Percentiles rank a stretch among this genome's conserved stretches.
Evolutionary conservation across 2,797 vertebrate species (phyloP).

Genomic region (Chromis chromis): DNA sequence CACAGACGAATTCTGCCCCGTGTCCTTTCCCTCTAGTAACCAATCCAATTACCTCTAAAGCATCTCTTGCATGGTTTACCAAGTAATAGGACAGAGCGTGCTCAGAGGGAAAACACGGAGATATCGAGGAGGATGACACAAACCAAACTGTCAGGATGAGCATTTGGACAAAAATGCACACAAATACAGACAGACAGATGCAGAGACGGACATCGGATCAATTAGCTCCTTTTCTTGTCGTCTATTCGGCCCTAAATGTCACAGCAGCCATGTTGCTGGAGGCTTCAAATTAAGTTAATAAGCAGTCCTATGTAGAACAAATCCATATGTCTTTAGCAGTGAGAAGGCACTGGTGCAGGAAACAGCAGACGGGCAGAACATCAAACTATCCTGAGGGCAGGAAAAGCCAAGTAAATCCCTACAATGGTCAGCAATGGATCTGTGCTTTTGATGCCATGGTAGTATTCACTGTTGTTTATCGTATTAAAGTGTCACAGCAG

Average conservation of each 20-base stretch:
- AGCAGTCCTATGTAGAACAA: conserved; percentile 32
- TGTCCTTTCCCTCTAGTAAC: conserved; percentile 62
- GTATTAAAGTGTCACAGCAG: background rate
- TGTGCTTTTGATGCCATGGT: conserved; percentile 8
- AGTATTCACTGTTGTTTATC: background rate
- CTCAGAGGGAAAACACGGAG: conserved; percentile 43
- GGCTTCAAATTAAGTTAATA: conserved; percentile 36
- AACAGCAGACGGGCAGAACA: conserved; percentile 38
- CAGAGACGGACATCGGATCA: conserved; percentile 4
- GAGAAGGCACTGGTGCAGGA: conserved; percentile 41
- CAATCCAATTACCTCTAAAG: conserved; percentile 81
- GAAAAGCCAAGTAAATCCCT: conserved; percentile 22
- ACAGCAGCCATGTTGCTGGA: conserved; percentile 36
- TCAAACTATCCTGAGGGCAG: conserved; percentile 30
- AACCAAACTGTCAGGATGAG: conserved; percentile 34
- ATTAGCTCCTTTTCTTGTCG: conserved; percentile 16
- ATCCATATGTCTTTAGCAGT: conserved; percentile 41
- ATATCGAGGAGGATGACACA: conserved; percentile 38
- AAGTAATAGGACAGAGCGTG: conserved; percentile 70
- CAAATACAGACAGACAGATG: conserved; percentile 6
- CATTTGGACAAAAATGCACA: conserved; percentile 21
- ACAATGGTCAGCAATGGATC: conserved; percentile 35
- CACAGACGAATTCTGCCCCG: conserved; percentile 63
- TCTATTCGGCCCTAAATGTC: conserved; percentile 44
- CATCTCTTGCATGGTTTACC: conserved; percentile 75